Conservation (phyloP, 2,113 vertebrate genomes). For the Sakesphorus luctuosus region DNA sequence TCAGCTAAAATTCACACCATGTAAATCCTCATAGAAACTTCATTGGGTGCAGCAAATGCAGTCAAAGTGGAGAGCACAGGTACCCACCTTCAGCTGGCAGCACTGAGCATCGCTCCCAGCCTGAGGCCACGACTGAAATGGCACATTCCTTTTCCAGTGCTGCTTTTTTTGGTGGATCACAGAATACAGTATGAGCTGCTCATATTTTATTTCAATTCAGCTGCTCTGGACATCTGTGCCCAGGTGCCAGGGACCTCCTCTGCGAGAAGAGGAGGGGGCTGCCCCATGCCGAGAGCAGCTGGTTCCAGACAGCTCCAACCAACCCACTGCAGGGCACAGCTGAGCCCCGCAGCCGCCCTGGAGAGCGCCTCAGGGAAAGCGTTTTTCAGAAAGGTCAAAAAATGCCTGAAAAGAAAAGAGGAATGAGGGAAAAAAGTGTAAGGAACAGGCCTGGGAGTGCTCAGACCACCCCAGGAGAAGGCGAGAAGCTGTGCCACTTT, state of each 20-base stretch:
- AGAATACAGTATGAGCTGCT: neutral
- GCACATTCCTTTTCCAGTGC: neutral
- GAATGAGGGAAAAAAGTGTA: neutral
- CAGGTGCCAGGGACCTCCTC: no score
- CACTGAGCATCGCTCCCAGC: rapidly evolving
- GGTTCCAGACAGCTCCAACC: neutral
- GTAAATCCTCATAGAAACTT: neutral
- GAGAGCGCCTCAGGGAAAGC: neutral
- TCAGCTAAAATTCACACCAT: neutral
- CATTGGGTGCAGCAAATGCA: no score
- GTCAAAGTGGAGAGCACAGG: rapidly evolving
- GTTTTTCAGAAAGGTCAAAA: neutral
- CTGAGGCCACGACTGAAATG: neutral
- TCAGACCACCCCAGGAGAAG: neutral
- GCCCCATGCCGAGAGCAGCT: rapidly evolving
- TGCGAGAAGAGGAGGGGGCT: rapidly evolving
- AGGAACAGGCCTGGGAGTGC: neutral
- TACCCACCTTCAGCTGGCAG: rapidly evolving
- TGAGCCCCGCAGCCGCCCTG: rapidly evolving
- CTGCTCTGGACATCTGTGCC: neutral
- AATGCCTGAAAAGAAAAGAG: neutral
- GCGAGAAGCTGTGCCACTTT: rapidly evolving
- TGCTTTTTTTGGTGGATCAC: neutral
- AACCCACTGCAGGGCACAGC: neutral
- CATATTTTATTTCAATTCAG: no score